phyloP scores from a whole-genome alignment of 2,113 vertebrate genomes.

The Arvicanthis niloticus region DNA sequence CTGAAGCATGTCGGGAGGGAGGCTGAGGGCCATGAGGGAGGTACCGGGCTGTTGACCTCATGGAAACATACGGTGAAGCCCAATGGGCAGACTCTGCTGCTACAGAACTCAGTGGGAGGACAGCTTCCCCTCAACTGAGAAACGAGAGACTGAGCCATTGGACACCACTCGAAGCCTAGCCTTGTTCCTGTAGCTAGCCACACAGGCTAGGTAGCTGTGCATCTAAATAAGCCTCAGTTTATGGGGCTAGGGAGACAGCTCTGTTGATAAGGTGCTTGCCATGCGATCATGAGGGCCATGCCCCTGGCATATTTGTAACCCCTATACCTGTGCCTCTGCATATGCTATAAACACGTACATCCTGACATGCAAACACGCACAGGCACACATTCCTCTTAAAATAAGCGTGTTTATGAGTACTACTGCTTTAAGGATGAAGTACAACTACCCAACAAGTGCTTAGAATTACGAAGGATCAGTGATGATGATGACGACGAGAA shows the following conservation, averaged over 20 bases:
- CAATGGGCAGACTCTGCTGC: no score
- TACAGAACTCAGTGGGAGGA: background rate
- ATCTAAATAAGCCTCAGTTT: background rate
- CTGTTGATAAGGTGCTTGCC: background rate
- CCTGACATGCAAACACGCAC: background rate
- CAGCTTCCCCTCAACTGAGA: background rate
- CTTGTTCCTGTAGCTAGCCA: background rate
- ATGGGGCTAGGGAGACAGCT: background rate
- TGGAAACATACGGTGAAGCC: background rate
- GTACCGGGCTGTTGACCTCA: background rate
- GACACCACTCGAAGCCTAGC: background rate
- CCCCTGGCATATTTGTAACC: background rate
- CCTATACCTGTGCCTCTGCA: background rate
- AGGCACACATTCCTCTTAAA: background rate
- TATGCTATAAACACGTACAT: background rate
- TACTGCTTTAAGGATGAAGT: background rate
- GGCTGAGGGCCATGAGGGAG: background rate
- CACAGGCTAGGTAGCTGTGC: background rate
- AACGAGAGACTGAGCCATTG: background rate
- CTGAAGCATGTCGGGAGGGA: background rate
- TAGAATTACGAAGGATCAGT: background rate
- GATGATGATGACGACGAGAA: background rate
- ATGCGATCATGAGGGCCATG: background rate
- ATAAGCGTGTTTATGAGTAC: background rate
- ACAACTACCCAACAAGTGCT: background rate